A percentile compares a stretch with the other conserved stretches of the same genome.
These are phyloP conservation scores for Tympanuchus pallidicinctus DNA, from an alignment of 2,113 vertebrate species.

Conservation along the genomic window DNA sequence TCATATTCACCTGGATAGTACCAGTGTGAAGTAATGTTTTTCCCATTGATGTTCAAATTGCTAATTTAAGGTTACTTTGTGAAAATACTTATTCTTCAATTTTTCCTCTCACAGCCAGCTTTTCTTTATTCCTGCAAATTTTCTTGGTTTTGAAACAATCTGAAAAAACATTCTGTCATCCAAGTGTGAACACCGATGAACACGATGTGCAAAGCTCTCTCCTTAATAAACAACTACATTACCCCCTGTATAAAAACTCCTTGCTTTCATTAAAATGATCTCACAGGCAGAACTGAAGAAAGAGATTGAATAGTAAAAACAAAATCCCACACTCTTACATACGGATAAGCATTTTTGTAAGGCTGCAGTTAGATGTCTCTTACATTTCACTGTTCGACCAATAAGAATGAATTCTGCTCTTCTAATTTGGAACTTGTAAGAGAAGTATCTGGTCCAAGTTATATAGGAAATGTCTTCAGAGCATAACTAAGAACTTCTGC, in stretches of 20 bases:
- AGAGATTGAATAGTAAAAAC: background rate
- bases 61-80: background rate
- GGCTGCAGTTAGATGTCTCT: background rate
- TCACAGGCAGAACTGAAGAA: background rate
- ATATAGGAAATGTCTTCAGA: background rate
- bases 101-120: background rate
- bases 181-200: background rate
- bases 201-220: background rate
- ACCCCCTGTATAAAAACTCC: background rate
- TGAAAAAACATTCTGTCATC: background rate
- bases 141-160: background rate
- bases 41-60: background rate
- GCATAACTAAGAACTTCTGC: background rate
- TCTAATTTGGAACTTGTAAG: background rate
- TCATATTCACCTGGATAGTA: background rate
- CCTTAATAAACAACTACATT: background rate
- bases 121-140: slow-evolving; percentile 5
- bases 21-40: fast-evolving
- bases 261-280: background rate
- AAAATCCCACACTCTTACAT: background rate
- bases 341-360: background rate
- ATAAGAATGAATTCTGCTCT: background rate
- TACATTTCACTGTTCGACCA: background rate
- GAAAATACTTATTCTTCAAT: background rate
- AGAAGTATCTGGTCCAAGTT: background rate